Evolutionary conservation across 2,113 vertebrate genomes (phyloP).

Genomic region (Taurulus bubalis): DNA sequence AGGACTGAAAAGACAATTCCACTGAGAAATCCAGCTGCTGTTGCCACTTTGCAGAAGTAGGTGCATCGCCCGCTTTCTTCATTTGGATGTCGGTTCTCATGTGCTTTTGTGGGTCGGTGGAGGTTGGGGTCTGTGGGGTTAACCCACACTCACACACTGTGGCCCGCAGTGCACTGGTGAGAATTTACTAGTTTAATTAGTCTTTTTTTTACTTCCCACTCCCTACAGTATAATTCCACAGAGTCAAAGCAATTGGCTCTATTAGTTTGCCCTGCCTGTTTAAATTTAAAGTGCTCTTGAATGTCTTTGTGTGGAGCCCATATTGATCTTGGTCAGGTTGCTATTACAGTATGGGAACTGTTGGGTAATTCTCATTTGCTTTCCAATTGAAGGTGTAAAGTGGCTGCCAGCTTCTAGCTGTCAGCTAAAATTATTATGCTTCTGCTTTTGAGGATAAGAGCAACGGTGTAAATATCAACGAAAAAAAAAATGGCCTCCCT

Average conservation of each 20-base stretch:
- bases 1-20: slow-evolving; percentile 12
- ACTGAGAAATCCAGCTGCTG: slow-evolving; percentile 11
- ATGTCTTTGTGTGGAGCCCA: slow-evolving; percentile 57
- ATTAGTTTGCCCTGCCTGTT: slow-evolving; percentile 73
- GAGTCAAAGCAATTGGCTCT: slow-evolving; percentile 77
- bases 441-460: not conserved
- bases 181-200: slow-evolving; percentile 81
- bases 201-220: slow-evolving; percentile 63
- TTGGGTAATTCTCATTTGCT: slow-evolving; percentile 53
- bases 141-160: slow-evolving; percentile 17
- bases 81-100: slow-evolving; percentile 6
- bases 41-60: slow-evolving; percentile 17
- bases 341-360: slow-evolving; percentile 58
- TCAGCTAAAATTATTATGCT: slow-evolving; percentile 15
- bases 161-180: slow-evolving; percentile 19
- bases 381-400: slow-evolving; percentile 42
- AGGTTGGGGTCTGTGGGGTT: slow-evolving; percentile 25
- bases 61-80: not conserved
- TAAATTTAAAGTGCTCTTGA: slow-evolving; percentile 72
- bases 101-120: not conserved
- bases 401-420: slow-evolving; percentile 8
- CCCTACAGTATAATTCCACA: slow-evolving; percentile 69
- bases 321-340: slow-evolving; percentile 68
- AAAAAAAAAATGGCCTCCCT: not conserved
- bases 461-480: not conserved